A percentile compares a stretch with the other conserved stretches of the same genome.
These are phyloP conservation scores for Agapornis roseicollis DNA, from an alignment of 2,113 vertebrate species.

Conservation along the genomic window DNA sequence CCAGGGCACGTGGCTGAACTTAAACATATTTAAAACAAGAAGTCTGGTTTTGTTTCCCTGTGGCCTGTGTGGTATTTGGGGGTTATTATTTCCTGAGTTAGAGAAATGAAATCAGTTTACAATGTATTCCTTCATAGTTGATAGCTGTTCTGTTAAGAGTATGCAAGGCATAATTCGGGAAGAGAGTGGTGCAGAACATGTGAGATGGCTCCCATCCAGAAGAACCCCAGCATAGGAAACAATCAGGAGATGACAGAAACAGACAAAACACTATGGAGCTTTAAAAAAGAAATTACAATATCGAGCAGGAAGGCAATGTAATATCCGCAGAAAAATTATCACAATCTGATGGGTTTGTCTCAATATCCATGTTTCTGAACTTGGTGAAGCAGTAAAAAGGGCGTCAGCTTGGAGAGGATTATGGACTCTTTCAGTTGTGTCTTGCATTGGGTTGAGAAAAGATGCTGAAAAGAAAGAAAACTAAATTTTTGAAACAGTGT, in stretches of 20 bases:
- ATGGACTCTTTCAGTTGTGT: background rate
- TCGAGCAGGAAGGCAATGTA: background rate
- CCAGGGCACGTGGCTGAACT: background rate
- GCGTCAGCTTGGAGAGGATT: background rate
- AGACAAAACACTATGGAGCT: background rate
- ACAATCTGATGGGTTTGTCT: background rate
- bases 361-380: background rate
- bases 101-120: background rate
- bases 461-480: background rate
- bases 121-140: background rate
- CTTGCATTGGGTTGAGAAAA: background rate
- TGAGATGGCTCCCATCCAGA: background rate
- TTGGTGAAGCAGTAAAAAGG: background rate
- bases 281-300: background rate
- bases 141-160: background rate
- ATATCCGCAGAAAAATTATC: background rate
- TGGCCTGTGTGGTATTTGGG: background rate
- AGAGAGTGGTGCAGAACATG: background rate
- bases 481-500: background rate
- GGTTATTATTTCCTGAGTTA: background rate
- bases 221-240: background rate
- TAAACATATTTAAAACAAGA: background rate
- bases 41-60: background rate
- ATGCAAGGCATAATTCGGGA: background rate
- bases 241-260: background rate